Evolutionary conservation across 2,888 invertebrate species (phyloP).

Genomic region (Anagyrus pseudococci): DNA sequence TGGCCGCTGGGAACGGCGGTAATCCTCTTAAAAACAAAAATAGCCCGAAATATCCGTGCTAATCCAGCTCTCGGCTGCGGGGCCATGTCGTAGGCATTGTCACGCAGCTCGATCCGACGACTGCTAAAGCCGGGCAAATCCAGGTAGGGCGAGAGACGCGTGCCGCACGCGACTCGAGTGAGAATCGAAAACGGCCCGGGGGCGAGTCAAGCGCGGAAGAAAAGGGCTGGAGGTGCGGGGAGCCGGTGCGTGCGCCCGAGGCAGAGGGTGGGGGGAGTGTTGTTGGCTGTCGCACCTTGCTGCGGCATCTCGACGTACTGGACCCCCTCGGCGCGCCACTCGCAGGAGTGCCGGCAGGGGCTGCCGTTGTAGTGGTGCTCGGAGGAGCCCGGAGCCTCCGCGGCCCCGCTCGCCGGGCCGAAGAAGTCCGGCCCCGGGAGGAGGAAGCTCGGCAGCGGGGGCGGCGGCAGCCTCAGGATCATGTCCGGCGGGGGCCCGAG

Average conservation of each 20-base stretch:
- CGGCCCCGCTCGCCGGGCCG: slow-evolving; percentile 15
- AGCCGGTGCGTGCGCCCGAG: too few species aligned
- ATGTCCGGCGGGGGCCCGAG: slow-evolving; percentile 79
- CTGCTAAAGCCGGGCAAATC: too few species aligned
- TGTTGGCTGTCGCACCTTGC: slow-evolving; percentile 74
- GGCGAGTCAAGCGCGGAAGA: too few species aligned
- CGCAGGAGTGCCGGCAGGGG: slow-evolving; percentile 58
- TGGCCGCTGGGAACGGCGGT: neutral
- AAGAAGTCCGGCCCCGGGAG: slow-evolving; percentile 59
- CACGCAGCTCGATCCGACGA: too few species aligned
- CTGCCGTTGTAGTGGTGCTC: slow-evolving; percentile 52
- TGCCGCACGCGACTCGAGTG: too few species aligned
- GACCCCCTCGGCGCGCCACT: slow-evolving; percentile 66
- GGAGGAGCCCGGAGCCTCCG: slow-evolving; percentile 5
- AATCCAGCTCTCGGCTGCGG: too few species aligned
- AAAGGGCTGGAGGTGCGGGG: too few species aligned
- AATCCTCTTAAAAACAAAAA: slow-evolving; percentile 1
- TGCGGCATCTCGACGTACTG: slow-evolving; percentile 83
- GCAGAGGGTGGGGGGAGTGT: too few species aligned
- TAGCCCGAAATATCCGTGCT: too few species aligned
- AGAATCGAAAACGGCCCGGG: too few species aligned
- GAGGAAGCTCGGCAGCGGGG: slow-evolving; percentile 81
- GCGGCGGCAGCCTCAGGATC: slow-evolving; percentile 84
- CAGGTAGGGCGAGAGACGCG: too few species aligned
- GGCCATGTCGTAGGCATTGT: too few species aligned